Evolutionary conservation across 2,113 vertebrate genomes (phyloP).

Genomic region (Thalassarche chlororhynchos): DNA sequence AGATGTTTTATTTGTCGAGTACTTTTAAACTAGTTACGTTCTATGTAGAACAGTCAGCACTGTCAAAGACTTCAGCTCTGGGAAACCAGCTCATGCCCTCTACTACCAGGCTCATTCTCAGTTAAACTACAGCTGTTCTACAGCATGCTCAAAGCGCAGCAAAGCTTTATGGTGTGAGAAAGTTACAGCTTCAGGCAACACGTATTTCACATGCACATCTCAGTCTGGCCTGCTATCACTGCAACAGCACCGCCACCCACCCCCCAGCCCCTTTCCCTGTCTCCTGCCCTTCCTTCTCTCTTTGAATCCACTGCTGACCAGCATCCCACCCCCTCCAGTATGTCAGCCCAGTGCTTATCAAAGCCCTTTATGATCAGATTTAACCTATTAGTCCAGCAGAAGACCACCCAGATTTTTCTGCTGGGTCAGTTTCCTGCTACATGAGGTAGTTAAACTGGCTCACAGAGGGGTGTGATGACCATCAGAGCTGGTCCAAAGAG

Average conservation of each 20-base stretch:
- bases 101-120: background rate
- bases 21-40: background rate
- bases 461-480: background rate
- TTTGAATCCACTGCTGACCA: background rate
- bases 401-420: background rate
- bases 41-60: background rate
- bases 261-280: background rate
- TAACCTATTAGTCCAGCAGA: background rate
- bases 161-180: background rate
- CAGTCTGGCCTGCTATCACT: background rate
- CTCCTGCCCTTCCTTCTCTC: background rate
- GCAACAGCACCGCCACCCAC: rapidly evolving
- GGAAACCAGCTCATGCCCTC: background rate
- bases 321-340: background rate
- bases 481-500: background rate
- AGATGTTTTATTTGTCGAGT: background rate
- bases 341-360: background rate
- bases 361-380: background rate
- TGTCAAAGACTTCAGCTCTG: background rate
- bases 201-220: background rate
- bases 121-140: background rate
- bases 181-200: background rate
- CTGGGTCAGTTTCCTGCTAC: background rate
- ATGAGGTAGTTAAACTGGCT: background rate
- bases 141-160: background rate